phyloP scores from a whole-genome alignment of 2,888 invertebrate species.

The Epicampocera succincta region DNA sequence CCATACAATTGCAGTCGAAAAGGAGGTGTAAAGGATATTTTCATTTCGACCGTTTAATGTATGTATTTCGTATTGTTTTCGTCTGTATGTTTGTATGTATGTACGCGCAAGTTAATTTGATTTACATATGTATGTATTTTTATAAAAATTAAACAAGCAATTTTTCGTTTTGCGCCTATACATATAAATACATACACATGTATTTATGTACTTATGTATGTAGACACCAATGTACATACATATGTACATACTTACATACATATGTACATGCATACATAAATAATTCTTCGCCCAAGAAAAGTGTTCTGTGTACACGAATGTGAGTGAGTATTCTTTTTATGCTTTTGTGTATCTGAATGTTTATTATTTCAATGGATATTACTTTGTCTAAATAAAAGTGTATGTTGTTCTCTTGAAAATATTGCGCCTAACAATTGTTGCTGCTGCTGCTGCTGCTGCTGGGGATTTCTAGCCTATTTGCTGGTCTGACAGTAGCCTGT shows the following conservation, averaged over 20 bases:
- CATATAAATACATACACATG: no score
- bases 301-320: conserved; percentile 36
- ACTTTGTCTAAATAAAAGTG: conserved; percentile 35
- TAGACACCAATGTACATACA: no score
- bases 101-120: conserved; percentile 2
- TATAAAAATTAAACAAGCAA: conserved; percentile 35
- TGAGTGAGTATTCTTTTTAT: conserved; percentile 32
- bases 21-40: no score
- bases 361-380: conserved; percentile 30
- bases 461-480: conserved; percentile 66
- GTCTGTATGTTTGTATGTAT: no score
- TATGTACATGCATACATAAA: not conserved
- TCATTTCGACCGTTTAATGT: no score
- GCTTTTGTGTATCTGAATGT: conserved; percentile 18
- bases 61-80: not conserved
- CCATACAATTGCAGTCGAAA: no score
- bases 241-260: no score
- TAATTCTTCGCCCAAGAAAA: conserved; percentile 41
- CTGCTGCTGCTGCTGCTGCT: conserved; percentile 48
- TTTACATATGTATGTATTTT: no score
- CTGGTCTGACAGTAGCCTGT: conserved; percentile 63
- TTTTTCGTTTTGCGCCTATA: conserved; percentile 20
- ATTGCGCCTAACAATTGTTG: conserved; percentile 63
- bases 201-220: no score
- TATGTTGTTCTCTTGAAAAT: conserved; percentile 59